These are phyloP conservation scores for Dicrurus megarhynchus DNA, from an alignment of 2,113 vertebrate species.

Conservation along the genomic window DNA sequence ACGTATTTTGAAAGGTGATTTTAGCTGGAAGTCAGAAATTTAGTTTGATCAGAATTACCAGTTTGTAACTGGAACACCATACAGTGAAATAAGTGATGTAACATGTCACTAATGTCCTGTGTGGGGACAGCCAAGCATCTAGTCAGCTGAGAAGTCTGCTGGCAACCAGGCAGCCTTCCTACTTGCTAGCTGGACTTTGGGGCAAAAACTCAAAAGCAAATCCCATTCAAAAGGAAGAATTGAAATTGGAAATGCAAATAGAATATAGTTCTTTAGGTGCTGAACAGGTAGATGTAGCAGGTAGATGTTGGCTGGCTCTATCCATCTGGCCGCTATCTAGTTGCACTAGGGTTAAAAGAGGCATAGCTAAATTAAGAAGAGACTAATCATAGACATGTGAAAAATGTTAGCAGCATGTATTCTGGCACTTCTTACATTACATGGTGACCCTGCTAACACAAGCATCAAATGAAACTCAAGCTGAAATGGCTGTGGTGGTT, in stretches of 20 bases:
- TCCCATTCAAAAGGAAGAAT: background rate
- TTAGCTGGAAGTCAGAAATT: background rate
- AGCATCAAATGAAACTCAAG: background rate
- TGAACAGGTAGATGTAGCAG: background rate
- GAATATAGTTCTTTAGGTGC: background rate
- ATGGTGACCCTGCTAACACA: background rate
- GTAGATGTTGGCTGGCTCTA: background rate
- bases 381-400: background rate
- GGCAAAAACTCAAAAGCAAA: background rate
- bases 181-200: background rate
- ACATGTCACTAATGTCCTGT: background rate
- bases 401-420: conserved; percentile 38
- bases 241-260: background rate
- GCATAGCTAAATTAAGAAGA: conserved; percentile 33
- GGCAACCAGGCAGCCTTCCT: background rate
- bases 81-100: background rate
- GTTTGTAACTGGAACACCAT: background rate
- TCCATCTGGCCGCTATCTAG: background rate
- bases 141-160: background rate
- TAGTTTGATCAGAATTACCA: background rate
- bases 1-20: background rate
- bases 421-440: conserved; percentile 7
- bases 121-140: background rate
- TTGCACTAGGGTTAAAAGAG: background rate
- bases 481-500: background rate